These are phyloP conservation scores for Rotaria socialis DNA, from an alignment of 2,888 invertebrate genomes.

Conservation along the genomic window DNA sequence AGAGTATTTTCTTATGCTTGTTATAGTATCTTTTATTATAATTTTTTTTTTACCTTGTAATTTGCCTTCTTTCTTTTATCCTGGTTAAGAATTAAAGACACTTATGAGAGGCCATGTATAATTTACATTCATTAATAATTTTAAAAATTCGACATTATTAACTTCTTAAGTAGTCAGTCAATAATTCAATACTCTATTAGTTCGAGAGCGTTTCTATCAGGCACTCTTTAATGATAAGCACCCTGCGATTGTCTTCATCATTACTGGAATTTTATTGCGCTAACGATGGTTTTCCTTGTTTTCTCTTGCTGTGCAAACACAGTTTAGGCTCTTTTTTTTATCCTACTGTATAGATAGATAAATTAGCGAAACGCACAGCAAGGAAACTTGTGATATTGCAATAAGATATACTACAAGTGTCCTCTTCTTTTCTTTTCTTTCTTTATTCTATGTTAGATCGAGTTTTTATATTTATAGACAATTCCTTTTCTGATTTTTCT, in stretches of 20 bases:
- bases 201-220: background rate
- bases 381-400: background rate
- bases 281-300: background rate
- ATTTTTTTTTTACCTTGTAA: background rate
- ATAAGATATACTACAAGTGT: background rate
- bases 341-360: background rate
- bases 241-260: background rate
- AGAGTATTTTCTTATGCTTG: background rate
- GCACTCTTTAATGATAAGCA: background rate
- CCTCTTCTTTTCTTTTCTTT: background rate
- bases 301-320: background rate
- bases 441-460: background rate
- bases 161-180: too few species aligned
- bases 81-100: too few species aligned
- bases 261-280: background rate
- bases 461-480: background rate
- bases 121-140: too few species aligned
- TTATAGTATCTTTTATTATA: background rate
- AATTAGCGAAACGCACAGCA: background rate
- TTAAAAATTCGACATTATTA: too few species aligned
- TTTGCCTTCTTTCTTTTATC: too few species aligned
- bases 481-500: too few species aligned
- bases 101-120: too few species aligned
- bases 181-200: background rate
- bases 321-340: too few species aligned